Base-by-base conservation (phyloP, 2,888 invertebrate species). In the Epirrita christyi region DNA sequence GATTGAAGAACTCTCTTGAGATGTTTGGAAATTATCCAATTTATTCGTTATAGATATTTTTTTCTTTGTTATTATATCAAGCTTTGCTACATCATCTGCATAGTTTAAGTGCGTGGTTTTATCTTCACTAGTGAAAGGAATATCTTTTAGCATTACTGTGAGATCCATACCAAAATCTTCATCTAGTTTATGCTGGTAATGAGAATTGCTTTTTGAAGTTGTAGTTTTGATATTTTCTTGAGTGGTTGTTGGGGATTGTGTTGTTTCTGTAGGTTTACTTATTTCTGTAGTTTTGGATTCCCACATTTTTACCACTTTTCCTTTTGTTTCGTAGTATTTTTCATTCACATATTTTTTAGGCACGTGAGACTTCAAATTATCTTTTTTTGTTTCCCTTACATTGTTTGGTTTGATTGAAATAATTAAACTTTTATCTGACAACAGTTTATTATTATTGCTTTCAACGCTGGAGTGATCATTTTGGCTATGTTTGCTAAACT, bases 321-420 rank as follows among this genome's bases (percentile, higher is more conserved):
- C 70, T 66, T 88, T 87, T 0, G 66, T 56, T 27, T 84, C 81
- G 50, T 79, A 68, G 6, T 73, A 65, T 71, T 87, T 89, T 28
- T 83, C 78, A 43, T 70, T 80, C 1, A 59, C 27, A 55, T 90
- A 89, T 67, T 92, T 91, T 61, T 92, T 92, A 0, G 88, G 88
- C 40, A 79, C 61, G 32, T 64, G 56, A 40, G 70, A 63, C 70
- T 88, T 88, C 0, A 64, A 41, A 47, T 75, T 75, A 29, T 81
- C 80, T 63, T 81, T 85, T 63, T 83, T 83, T 6, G 56, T 59
- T 21, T 80, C 74, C 47, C 73, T 76, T 14, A 57, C 44, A 55
- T 70, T 71, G 6, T 57, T 64, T 29, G 66, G 60, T 38, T 70
- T 64, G 7, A 60, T 58, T 13, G 75, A 63, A 13, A 63, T 55